A percentile compares a stretch with the other conserved stretches of the same genome.
phyloP scores from a whole-genome alignment of 2,113 vertebrate species.

The Archilochus colubris region DNA sequence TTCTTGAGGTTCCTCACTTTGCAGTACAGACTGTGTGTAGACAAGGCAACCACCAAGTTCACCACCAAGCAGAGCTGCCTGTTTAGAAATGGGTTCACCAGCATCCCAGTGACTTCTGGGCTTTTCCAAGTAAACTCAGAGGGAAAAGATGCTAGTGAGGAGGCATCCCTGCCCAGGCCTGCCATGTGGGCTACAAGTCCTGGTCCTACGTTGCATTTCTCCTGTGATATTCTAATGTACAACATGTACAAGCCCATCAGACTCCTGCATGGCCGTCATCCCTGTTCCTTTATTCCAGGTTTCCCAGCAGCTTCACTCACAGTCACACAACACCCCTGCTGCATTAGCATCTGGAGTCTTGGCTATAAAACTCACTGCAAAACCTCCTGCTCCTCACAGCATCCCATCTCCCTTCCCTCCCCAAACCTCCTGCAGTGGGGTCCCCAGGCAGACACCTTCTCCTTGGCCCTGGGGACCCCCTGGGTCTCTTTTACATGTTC shows the following conservation, averaged over 20 bases:
- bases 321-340: neutral
- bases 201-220: neutral
- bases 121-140: neutral
- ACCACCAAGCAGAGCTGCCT: neutral
- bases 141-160: neutral
- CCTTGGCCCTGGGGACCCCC: rapidly evolving
- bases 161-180: neutral
- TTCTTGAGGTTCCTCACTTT: neutral
- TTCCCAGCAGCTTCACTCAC: neutral
- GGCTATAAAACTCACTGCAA: neutral
- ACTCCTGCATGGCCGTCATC: rapidly evolving
- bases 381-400: neutral
- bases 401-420: neutral
- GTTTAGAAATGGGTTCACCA: neutral
- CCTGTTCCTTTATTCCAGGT: neutral
- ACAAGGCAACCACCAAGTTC: neutral
- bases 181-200: neutral
- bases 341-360: neutral
- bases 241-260: neutral
- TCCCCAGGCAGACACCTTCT: neutral
- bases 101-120: neutral
- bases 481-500: neutral
- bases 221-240: neutral
- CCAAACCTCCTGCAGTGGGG: neutral
- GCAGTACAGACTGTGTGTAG: neutral